Conservation (phyloP, 1,140 invertebrate genomes). For the Andricus grossulariae region DNA sequence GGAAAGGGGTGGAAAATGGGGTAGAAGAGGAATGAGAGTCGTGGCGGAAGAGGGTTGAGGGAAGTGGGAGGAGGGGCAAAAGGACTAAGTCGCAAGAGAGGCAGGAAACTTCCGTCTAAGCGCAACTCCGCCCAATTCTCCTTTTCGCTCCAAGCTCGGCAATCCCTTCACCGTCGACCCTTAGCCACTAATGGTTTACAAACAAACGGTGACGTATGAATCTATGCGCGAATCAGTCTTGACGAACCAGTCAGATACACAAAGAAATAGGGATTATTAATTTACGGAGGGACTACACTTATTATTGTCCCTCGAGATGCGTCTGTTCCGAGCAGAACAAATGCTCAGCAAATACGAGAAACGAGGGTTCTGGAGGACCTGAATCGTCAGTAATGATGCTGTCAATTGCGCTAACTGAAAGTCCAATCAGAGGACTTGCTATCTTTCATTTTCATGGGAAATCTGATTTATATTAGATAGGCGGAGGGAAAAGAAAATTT, state of each 20-base stretch:
- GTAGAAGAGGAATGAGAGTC: neutral
- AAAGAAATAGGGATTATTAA: constrained; percentile 23
- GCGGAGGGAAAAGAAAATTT: neutral
- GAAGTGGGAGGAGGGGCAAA: neutral
- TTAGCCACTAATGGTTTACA: constrained; percentile 45
- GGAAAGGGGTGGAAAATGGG: neutral
- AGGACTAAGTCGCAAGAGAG: neutral
- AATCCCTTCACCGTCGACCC: constrained; percentile 30
- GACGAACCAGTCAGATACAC: constrained; percentile 22
- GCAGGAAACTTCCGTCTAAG: constrained; percentile 31
- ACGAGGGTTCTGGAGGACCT: neutral
- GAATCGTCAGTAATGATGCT: constrained; percentile 30
- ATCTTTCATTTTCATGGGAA: neutral
- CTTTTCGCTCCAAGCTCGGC: constrained; percentile 36
- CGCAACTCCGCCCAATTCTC: constrained; percentile 16
- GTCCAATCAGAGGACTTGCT: neutral
- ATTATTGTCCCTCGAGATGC: constrained; percentile 29
- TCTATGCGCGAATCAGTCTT: constrained; percentile 24
- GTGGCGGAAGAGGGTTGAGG: neutral
- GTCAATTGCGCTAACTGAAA: neutral
- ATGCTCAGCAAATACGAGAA: constrained; percentile 22
- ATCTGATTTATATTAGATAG: constrained; percentile 16
- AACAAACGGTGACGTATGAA: constrained; percentile 36
- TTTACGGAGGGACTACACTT: constrained; percentile 19
- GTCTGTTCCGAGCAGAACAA: constrained; percentile 25